A percentile compares a stretch with the other conserved stretches of the same genome.
phyloP scores from a whole-genome alignment of 2,888 invertebrate genomes.

The Eristalis pertinax region DNA sequence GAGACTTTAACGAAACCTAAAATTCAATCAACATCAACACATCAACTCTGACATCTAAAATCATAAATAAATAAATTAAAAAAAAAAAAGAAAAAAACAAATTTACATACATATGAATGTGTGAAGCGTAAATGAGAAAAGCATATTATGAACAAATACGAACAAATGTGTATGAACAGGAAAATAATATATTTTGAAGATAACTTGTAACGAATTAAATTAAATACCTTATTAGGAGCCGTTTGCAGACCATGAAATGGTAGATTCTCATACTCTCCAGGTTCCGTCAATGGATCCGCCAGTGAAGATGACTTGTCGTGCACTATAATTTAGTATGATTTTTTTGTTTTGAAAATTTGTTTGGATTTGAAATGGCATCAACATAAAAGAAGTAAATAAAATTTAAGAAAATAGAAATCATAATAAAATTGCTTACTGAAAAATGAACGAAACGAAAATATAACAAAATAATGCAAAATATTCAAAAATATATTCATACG shows the following conservation, averaged over 20 bases:
- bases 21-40: background rate
- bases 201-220: slow-evolving; percentile 42
- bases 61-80: background rate
- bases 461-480: slow-evolving; percentile 75
- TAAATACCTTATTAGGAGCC: slow-evolving; percentile 93
- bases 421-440: slow-evolving; percentile 6
- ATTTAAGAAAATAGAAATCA: slow-evolving; percentile 48
- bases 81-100: background rate
- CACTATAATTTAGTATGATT: slow-evolving; percentile 76
- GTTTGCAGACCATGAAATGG: slow-evolving; percentile 97
- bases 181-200: slow-evolving; percentile 27
- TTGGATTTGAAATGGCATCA: slow-evolving; percentile 60
- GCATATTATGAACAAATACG: slow-evolving; percentile 46
- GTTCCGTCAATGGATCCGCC: slow-evolving; percentile 89
- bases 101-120: slow-evolving; percentile 4
- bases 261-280: slow-evolving; percentile 95
- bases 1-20: slow-evolving; percentile 7
- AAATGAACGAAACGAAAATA: slow-evolving; percentile 75
- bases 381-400: slow-evolving; percentile 54
- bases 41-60: background rate
- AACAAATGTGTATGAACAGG: slow-evolving; percentile 4
- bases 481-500: slow-evolving; percentile 1
- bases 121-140: slow-evolving; percentile 54
- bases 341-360: slow-evolving; percentile 57
- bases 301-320: slow-evolving; percentile 82